Conservation (phyloP, 2,113 vertebrate genomes). For the Holacanthus passer region DNA sequence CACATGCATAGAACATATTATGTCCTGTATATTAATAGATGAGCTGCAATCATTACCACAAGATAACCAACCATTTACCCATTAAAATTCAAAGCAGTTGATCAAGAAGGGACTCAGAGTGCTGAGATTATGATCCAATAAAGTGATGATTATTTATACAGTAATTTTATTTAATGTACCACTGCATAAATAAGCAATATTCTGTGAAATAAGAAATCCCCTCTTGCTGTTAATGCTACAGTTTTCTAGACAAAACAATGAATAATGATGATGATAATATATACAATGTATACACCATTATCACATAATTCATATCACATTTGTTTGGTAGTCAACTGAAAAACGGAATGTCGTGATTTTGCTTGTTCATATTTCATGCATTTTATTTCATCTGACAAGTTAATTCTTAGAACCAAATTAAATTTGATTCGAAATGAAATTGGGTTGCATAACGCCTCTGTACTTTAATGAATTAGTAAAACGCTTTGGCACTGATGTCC, state of each 20-base stretch:
- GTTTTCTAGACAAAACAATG: slow-evolving; percentile 1
- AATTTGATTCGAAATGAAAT: slow-evolving; percentile 51
- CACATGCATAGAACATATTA: neutral
- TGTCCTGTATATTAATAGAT: neutral
- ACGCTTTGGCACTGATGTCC: slow-evolving; percentile 51
- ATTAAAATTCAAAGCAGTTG: neutral
- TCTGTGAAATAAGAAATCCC: neutral
- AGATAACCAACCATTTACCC: neutral
- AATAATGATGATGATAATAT: neutral
- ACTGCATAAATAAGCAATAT: neutral
- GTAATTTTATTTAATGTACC: neutral
- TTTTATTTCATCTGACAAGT: slow-evolving; percentile 41
- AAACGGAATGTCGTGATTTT: slow-evolving; percentile 4
- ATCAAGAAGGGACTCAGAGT: neutral
- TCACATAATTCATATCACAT: slow-evolving; percentile 1
- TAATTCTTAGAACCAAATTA: slow-evolving; percentile 37
- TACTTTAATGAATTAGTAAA: slow-evolving; percentile 64
- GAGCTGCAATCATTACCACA: neutral
- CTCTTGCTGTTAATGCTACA: neutral
- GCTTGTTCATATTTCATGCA: neutral
- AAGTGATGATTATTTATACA: neutral
- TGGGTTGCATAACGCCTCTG: slow-evolving; percentile 42
- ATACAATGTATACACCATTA: neutral
- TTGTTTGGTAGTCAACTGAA: slow-evolving; percentile 9
- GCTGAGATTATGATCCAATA: neutral